These are phyloP conservation scores for Lepidurus couesii DNA, from an alignment of 1,140 invertebrate genomes.

Conservation along the genomic window DNA sequence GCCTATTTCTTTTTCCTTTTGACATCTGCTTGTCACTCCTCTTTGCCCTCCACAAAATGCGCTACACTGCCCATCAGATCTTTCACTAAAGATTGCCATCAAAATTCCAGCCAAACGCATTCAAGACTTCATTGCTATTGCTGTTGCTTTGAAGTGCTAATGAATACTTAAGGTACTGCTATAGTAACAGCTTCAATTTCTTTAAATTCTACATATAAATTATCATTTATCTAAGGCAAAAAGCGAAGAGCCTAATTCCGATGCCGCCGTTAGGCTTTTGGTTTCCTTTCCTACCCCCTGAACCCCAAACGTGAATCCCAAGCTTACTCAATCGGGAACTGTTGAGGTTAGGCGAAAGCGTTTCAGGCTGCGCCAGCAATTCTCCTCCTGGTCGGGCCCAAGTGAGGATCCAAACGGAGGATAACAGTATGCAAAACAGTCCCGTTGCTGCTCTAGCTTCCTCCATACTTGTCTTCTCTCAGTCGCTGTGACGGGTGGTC, in stretches of 20 bases:
- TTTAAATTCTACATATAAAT: no score
- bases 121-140: no score
- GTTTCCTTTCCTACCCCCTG: no score
- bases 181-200: no score
- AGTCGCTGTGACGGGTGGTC: neutral
- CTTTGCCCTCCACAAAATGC: neutral
- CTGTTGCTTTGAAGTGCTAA: no score
- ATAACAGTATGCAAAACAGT: neutral
- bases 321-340: neutral
- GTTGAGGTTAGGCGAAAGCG: neutral
- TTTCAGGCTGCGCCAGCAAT: neutral
- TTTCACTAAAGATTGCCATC: no score
- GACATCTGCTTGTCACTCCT: neutral
- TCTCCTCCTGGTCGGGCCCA: neutral
- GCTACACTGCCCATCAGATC: no score
- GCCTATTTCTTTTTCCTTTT: neutral
- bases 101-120: no score
- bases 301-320: neutral
- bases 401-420: neutral
- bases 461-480: slow-evolving; percentile 5
- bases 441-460: neutral
- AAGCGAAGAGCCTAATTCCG: no score
- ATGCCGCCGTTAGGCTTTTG: no score
- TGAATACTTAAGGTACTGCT: no score
- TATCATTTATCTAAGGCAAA: no score